phyloP scores from a whole-genome alignment of 2,113 vertebrate genomes.

The Sinocyclocheilus anshuiensis region DNA sequence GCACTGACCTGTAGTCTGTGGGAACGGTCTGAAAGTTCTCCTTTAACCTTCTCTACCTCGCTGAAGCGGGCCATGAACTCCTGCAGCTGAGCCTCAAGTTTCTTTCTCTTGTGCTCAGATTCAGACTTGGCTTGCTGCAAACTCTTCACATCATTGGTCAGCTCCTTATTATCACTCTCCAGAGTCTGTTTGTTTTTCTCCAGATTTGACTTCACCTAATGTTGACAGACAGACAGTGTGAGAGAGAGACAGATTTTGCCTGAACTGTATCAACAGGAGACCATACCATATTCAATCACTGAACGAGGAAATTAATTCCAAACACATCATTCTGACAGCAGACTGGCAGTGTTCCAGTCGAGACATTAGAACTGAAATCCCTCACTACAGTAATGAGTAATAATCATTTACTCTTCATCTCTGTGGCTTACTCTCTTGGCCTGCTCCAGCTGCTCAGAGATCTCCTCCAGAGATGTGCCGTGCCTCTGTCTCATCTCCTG shows the following conservation, averaged over 20 bases:
- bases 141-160: slow-evolving; percentile 88
- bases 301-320: neutral
- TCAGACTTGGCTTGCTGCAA: slow-evolving; percentile 91
- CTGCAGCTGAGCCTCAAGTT: slow-evolving; percentile 89
- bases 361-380: neutral
- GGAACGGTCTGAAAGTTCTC: slow-evolving; percentile 84
- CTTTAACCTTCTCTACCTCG: slow-evolving; percentile 84
- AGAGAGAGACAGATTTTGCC: neutral
- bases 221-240: slow-evolving; percentile 15
- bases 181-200: slow-evolving; percentile 96
- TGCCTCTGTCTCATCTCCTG: slow-evolving; percentile 96
- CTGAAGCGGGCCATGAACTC: slow-evolving; percentile 84
- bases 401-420: neutral
- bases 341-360: neutral
- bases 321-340: slow-evolving; percentile 11
- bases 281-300: neutral
- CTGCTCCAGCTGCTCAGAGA: slow-evolving; percentile 95
- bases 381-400: slow-evolving; percentile 8
- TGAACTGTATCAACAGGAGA: neutral
- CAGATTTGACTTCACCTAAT: slow-evolving; percentile 89
- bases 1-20: slow-evolving; percentile 88
- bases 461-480: slow-evolving; percentile 85
- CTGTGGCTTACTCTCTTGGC: slow-evolving; percentile 87
- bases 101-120: slow-evolving; percentile 94
- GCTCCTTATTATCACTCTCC: slow-evolving; percentile 93